Evolutionary conservation across 2,888 invertebrate species (phyloP), one percentile per base, ranked within the genome.

Genomic region (Hylaea fasciaria): DNA sequence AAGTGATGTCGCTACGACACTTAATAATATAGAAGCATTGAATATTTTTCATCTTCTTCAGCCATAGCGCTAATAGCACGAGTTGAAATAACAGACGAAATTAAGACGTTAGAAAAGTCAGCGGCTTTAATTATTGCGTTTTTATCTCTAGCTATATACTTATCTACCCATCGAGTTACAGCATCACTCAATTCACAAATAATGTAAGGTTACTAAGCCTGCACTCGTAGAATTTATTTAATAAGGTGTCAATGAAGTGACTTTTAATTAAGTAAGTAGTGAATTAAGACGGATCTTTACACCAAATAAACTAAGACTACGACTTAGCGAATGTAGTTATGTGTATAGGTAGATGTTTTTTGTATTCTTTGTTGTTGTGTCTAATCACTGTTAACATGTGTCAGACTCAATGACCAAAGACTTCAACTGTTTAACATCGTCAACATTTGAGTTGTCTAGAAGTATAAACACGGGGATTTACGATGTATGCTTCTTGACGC

Each of bases 231-330:
- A 73, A 68, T 71, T 72, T 70, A 68, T 60, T 72, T 53, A 73
- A 66, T 69, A 66, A 63, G 61, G 69, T 70, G 70, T 74, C 64
- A 66, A 69, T 72, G 70, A 75, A 67, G 66, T 62, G 76, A 80
- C 75, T 81, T 82, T 78, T 77, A 81, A 77, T 76, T 77, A 84
- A 75, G 74, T 88, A 29, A 13, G 73, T 88, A 86, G 74, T 62
- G 59, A 66, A n/a, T n/a, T 90, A 91, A 90, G 86, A 82, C 75
- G 89, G 90, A 87, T 89, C 89, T 92, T 91, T 92, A 92, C 92
- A 92, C 92, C 92, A 92, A 91, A 83, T 91, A 89, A 64, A 84
- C 81, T 91, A 91, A 91, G 91, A 86, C 79, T 87, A 86, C 77
- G 78, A 81, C 74, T 82, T 89, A 90, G 86, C 70, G 70, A 81